Evolutionary conservation across 1,140 invertebrate genomes (phyloP).

Genomic region (Ectropis grisescens): DNA sequence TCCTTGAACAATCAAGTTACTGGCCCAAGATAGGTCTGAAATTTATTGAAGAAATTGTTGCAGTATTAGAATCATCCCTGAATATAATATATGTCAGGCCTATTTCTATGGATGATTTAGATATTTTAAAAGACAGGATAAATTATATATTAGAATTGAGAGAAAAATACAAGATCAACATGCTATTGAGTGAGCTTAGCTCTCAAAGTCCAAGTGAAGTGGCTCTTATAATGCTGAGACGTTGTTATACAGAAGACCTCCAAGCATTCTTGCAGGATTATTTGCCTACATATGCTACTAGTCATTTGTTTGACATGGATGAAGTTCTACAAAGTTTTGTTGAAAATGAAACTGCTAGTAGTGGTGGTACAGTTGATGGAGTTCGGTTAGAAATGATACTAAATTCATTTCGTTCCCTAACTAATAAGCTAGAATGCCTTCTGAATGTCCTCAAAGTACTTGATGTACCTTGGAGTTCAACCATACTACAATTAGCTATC

Average conservation of each 20-base stretch:
- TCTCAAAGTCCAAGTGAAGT: slow-evolving; percentile 46
- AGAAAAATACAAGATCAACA: slow-evolving; percentile 59
- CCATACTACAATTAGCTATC: slow-evolving; percentile 40
- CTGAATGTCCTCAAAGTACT: slow-evolving; percentile 49
- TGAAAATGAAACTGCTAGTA: slow-evolving; percentile 46
- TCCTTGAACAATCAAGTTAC: slow-evolving; percentile 49
- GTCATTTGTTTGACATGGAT: slow-evolving; percentile 51
- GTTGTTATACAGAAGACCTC: slow-evolving; percentile 58
- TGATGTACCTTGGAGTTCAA: slow-evolving; percentile 55
- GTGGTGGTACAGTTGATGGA: slow-evolving; percentile 49
- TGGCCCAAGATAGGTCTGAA: slow-evolving; percentile 61
- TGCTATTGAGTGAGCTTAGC: slow-evolving; percentile 49
- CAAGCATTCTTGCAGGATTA: slow-evolving; percentile 42
- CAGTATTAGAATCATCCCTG: slow-evolving; percentile 41
- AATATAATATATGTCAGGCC: slow-evolving; percentile 46
- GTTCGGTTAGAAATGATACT: slow-evolving; percentile 41
- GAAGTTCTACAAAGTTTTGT: slow-evolving; percentile 42
- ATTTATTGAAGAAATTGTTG: slow-evolving; percentile 46
- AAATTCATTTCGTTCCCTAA: slow-evolving; percentile 36
- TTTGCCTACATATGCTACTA: slow-evolving; percentile 39
- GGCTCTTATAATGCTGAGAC: slow-evolving; percentile 47
- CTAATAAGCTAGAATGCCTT: slow-evolving; percentile 43
- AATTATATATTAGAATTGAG: slow-evolving; percentile 51
- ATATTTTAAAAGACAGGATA: slow-evolving; percentile 44
- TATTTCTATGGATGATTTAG: slow-evolving; percentile 52